These are phyloP conservation scores for Eugnorisma glareosa DNA, from an alignment of 2,888 invertebrate species.

Conservation along the genomic window DNA sequence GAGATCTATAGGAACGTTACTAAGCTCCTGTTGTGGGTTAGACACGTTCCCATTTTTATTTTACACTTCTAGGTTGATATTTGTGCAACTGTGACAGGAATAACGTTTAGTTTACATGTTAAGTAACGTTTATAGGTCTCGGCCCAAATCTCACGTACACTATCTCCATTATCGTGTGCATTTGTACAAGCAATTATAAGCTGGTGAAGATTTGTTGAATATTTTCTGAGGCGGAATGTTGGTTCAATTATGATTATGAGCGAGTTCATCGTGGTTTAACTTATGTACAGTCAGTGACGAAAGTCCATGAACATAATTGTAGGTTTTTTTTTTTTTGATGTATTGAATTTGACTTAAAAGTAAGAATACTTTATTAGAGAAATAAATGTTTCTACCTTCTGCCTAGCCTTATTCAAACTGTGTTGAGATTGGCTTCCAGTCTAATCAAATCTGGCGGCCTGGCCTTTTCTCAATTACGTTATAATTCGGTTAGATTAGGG, in stretches of 20 bases:
- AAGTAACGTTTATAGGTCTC: neutral
- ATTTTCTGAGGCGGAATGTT: conserved; percentile 50
- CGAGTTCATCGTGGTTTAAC: conserved; percentile 29
- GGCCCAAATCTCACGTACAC: conserved; percentile 40
- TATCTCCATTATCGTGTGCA: conserved; percentile 41
- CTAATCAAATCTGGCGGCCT: no score
- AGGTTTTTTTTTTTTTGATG: neutral
- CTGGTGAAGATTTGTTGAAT: conserved; percentile 38
- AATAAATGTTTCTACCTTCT: neutral
- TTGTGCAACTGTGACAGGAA: neutral
- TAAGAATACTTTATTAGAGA: neutral
- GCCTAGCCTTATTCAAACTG: neutral
- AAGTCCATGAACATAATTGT: neutral
- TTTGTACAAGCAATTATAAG: conserved; percentile 52
- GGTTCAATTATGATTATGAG: conserved; percentile 52
- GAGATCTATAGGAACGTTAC: neutral
- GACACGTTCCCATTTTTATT: neutral
- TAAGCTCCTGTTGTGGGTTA: neutral
- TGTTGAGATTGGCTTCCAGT: neutral
- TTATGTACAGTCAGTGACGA: conserved; percentile 18
- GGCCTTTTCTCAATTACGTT: no score
- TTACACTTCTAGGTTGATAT: neutral
- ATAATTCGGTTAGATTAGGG: no score
- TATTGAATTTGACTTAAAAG: neutral
- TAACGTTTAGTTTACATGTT: neutral